These are phyloP conservation scores for Bradynema listronoti DNA, from an alignment of 1,140 invertebrate species.

Conservation along the genomic window DNA sequence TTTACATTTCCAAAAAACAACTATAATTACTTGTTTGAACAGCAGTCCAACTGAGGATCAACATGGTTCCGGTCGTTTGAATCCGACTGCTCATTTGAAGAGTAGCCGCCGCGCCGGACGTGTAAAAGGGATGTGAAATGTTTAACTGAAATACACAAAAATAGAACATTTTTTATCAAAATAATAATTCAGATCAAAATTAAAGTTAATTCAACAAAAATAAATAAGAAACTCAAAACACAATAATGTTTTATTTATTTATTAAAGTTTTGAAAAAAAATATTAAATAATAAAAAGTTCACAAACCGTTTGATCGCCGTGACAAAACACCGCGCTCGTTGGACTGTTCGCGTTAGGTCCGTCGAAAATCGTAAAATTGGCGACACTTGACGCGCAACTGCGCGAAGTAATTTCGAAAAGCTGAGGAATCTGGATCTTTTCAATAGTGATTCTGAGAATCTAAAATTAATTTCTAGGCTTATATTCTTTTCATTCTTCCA, in stretches of 20 bases:
- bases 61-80: conserved; percentile 17
- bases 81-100: conserved; percentile 18
- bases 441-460: conserved; percentile 17
- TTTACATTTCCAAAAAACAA: not conserved
- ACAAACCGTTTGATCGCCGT: conserved; percentile 22
- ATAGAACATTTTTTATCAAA: too few species aligned
- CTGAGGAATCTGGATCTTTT: conserved; percentile 18
- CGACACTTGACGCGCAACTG: conserved; percentile 18
- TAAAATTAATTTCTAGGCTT: not conserved
- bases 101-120: conserved; percentile 13
- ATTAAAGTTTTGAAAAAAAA: conserved; percentile 10
- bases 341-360: conserved; percentile 13
- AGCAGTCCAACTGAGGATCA: conserved; percentile 25
- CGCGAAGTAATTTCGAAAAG: conserved; percentile 28
- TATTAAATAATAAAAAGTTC: not conserved
- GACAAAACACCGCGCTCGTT: conserved; percentile 22
- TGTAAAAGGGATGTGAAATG: conserved; percentile 19
- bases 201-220: too few species aligned
- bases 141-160: not conserved
- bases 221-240: conserved; percentile 7
- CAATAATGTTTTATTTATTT: conserved; percentile 4
- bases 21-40: conserved; percentile 15
- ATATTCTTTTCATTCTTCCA: not conserved
- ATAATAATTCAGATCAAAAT: too few species aligned
- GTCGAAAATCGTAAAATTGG: conserved; percentile 26